A percentile compares a stretch with the other conserved stretches of the same genome.
These are phyloP conservation scores for Coronaproctus castanopsis DNA, from an alignment of 2,888 invertebrate genomes.

Conservation along the genomic window DNA sequence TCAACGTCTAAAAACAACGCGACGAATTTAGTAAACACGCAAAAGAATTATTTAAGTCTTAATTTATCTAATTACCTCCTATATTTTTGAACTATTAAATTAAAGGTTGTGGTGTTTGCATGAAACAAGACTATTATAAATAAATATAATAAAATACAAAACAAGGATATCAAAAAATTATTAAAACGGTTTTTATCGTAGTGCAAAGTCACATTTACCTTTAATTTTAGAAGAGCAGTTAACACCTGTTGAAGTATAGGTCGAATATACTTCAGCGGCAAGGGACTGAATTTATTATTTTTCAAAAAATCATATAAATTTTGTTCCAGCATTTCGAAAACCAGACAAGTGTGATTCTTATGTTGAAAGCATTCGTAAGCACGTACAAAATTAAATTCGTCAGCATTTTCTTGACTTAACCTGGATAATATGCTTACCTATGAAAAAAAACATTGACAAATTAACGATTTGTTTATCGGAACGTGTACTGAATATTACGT, in stretches of 20 bases:
- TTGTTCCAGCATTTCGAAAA: constrained; percentile 99
- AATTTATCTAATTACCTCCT: too few species aligned
- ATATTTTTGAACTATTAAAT: too few species aligned
- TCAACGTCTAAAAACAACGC: too few species aligned
- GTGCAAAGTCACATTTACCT: too few species aligned
- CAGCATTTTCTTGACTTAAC: constrained; percentile 90
- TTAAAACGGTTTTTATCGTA: too few species aligned
- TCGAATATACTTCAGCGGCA: constrained; percentile 93
- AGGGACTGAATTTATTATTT: constrained; percentile 97
- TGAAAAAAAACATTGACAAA: constrained; percentile 15
- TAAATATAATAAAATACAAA: too few species aligned
- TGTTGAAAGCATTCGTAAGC: constrained; percentile 99
- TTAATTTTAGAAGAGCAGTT: constrained; percentile 59
- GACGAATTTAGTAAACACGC: too few species aligned
- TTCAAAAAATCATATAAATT: constrained; percentile 99
- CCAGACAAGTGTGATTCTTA: constrained; percentile 96
- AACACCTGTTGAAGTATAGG: constrained; percentile 97
- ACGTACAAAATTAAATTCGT: constrained; percentile 98
- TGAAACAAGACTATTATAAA: too few species aligned
- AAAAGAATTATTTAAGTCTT: too few species aligned
- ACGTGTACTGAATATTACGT: background rate
- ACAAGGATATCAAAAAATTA: too few species aligned
- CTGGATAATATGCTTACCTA: constrained; percentile 76
- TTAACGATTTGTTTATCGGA: too few species aligned
- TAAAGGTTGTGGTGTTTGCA: too few species aligned